Evolutionary conservation across 2,797 vertebrate species (phyloP).

Genomic region (Dicrostonyx torquatus): DNA sequence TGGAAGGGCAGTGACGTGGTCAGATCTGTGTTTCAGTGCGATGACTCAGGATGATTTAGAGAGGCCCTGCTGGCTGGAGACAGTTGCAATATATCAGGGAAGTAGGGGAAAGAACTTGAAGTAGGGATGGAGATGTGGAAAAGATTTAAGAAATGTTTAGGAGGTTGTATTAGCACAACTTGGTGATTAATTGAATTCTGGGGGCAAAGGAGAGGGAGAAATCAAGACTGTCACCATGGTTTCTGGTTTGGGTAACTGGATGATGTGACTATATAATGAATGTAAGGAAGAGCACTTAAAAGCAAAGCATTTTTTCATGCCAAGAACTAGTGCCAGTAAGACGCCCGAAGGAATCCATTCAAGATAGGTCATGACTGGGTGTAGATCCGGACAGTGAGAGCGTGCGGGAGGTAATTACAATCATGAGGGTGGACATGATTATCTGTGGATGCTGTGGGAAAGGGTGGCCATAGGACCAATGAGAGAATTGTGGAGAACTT

Average conservation of each 20-base stretch:
- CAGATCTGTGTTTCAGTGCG: slow-evolving; percentile 55
- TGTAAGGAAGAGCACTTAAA: slow-evolving; percentile 23
- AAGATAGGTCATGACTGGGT: background rate
- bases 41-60: slow-evolving; percentile 64
- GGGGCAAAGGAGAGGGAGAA: slow-evolving; percentile 55
- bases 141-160: slow-evolving; percentile 58
- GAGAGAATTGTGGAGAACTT: slow-evolving; percentile 30
- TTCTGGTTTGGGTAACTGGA: slow-evolving; percentile 49
- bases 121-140: background rate
- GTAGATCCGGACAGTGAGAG: slow-evolving; percentile 26
- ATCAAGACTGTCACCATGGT: slow-evolving; percentile 31
- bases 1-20: slow-evolving; percentile 48
- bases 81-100: slow-evolving; percentile 55
- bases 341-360: background rate
- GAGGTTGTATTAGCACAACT: slow-evolving; percentile 44
- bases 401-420: background rate
- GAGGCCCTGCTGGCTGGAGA: slow-evolving; percentile 37
- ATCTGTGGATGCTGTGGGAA: background rate
- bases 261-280: slow-evolving; percentile 46
- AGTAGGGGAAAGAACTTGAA: slow-evolving; percentile 48
- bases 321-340: slow-evolving; percentile 41
- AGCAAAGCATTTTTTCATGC: slow-evolving; percentile 48
- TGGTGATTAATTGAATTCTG: slow-evolving; percentile 54
- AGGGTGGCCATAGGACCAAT: background rate
- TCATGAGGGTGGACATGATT: slow-evolving; percentile 2